Evolutionary conservation across 2,797 vertebrate species (phyloP).

Genomic region (Sitta carolinensis): DNA sequence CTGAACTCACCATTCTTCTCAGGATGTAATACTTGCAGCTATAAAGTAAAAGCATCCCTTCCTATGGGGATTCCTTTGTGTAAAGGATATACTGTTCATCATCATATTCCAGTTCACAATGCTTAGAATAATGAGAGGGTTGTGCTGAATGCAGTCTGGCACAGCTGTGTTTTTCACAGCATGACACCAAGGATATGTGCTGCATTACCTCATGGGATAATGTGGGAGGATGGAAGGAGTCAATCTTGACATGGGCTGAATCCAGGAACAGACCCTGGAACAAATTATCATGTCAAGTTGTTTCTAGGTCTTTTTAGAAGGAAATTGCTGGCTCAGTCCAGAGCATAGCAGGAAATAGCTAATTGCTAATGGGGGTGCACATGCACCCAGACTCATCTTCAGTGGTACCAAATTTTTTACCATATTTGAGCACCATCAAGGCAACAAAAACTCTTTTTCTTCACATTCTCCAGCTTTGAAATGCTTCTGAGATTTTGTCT

Average conservation of each 20-base stretch:
- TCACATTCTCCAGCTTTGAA: not conserved
- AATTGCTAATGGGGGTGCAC: not conserved
- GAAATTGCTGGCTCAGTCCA: not conserved
- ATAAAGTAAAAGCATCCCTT: not conserved
- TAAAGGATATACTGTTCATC: not conserved
- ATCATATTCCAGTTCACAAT: not conserved
- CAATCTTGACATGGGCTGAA: not conserved
- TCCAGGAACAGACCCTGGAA: slow-evolving; percentile 51
- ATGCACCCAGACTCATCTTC: not conserved
- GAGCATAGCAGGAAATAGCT: not conserved
- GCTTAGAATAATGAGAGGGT: not conserved
- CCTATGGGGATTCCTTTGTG: not conserved
- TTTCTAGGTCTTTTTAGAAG: not conserved
- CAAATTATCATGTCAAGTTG: not conserved
- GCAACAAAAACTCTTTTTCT: not conserved
- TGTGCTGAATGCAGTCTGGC: not conserved
- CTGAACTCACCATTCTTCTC: not conserved
- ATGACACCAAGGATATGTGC: slow-evolving; percentile 25
- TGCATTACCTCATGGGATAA: not conserved
- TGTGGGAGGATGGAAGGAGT: slow-evolving; percentile 31
- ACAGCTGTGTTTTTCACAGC: slow-evolving; percentile 36
- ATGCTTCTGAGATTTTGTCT: not conserved
- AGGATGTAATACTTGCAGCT: not conserved
- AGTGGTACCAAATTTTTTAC: not conserved
- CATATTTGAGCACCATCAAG: not conserved